Conservation (phyloP, 2,797 vertebrate genomes). For the Calcarius lapponicus region DNA sequence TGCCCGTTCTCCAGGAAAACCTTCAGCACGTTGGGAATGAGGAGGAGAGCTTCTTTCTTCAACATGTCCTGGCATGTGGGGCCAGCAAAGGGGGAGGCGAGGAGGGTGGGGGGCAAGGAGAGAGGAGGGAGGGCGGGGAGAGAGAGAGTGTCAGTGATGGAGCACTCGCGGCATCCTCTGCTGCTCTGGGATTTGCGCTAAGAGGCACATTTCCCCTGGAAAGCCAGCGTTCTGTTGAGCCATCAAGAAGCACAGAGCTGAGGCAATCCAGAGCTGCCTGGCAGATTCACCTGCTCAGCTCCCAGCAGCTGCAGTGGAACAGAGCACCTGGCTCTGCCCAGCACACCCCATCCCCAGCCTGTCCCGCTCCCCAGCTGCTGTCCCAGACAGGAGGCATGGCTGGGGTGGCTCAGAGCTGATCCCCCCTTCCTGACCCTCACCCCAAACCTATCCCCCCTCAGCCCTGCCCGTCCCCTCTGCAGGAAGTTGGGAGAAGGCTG, state of each 20-base stretch:
- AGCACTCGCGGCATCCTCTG: accelerated
- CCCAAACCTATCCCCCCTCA: background rate
- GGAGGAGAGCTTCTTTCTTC: slow-evolving; percentile 97
- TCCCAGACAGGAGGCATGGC: background rate
- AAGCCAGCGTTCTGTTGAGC: background rate
- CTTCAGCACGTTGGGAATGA: slow-evolving; percentile 98
- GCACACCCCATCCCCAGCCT: background rate
- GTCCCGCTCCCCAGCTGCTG: background rate
- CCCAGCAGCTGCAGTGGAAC: background rate
- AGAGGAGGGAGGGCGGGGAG: background rate
- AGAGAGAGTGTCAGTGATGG: background rate
- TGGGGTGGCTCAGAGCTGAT: background rate
- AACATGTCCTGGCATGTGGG: slow-evolving; percentile 84
- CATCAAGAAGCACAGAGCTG: background rate
- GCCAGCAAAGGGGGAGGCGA: background rate
- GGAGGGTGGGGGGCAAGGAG: background rate
- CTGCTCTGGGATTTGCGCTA: background rate
- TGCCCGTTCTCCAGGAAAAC: slow-evolving; percentile 99
- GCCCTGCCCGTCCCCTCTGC: background rate
- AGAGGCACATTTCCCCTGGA: background rate
- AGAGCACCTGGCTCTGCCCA: background rate
- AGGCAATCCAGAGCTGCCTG: background rate
- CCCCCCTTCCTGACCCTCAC: background rate
- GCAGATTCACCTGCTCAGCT: background rate
- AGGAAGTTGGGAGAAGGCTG: background rate